Percentiles rank a stretch among this genome's conserved stretches.
Evolutionary conservation across 2,113 vertebrate species (phyloP).

Genomic region (Lasiurus cinereus): DNA sequence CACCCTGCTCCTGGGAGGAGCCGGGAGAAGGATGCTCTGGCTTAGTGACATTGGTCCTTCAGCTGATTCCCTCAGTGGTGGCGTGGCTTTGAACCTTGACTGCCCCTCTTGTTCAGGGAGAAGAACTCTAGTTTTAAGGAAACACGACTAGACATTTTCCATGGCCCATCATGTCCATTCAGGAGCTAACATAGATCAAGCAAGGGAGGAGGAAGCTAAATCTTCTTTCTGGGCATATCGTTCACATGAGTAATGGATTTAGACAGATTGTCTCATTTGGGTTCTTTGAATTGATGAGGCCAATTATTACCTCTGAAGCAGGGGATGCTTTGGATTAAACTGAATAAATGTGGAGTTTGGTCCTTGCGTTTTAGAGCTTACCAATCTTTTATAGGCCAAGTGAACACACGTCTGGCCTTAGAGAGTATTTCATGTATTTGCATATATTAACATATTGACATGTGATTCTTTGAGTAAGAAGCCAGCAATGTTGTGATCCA

Average conservation of each 20-base stretch:
- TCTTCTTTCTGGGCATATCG: constrained; percentile 23
- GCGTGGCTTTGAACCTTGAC: background rate
- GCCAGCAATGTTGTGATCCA: background rate
- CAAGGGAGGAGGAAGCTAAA: constrained; percentile 1
- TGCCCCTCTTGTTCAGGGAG: background rate
- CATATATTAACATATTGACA: background rate
- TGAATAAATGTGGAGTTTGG: background rate
- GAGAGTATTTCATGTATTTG: background rate
- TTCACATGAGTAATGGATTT: background rate
- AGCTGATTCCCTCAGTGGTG: background rate
- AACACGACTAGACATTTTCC: background rate
- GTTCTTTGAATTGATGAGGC: constrained; percentile 9
- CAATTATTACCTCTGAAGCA: background rate
- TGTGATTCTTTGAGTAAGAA: background rate
- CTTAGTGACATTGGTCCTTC: background rate
- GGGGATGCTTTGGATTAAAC: background rate
- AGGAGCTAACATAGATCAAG: background rate
- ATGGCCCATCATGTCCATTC: background rate
- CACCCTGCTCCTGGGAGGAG: background rate
- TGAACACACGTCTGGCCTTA: background rate
- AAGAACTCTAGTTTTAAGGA: constrained; percentile 7
- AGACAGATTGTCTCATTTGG: background rate
- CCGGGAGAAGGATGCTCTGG: background rate
- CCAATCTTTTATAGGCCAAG: background rate
- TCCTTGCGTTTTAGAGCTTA: background rate